These are phyloP conservation scores for Volucella bombylans DNA, from an alignment of 2,888 invertebrate species.

Conservation along the genomic window DNA sequence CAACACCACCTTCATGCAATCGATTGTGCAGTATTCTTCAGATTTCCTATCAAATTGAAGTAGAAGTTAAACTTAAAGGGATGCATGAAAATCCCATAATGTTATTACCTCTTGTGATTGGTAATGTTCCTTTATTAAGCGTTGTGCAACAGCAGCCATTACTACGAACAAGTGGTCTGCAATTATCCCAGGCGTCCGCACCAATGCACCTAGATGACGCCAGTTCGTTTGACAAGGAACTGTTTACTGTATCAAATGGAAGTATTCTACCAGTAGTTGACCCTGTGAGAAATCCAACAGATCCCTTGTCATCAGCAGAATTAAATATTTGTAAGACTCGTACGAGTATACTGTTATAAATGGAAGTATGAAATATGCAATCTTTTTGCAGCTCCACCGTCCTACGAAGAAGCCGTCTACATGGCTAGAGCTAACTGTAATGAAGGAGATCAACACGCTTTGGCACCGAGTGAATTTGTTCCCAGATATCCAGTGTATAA, in stretches of 20 bases:
- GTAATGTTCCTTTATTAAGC: constrained; percentile 78
- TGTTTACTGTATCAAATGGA: constrained; percentile 38
- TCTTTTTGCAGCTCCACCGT: constrained; percentile 78
- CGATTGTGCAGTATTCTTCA: constrained; percentile 79
- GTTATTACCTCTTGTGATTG: constrained; percentile 79
- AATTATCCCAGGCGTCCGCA: constrained; percentile 5
- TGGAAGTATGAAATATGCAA: not conserved
- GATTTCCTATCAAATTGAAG: constrained; percentile 79
- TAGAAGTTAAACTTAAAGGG: constrained; percentile 77
- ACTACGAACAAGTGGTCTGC: not conserved
- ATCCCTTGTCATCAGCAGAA: constrained; percentile 47
- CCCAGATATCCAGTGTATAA: constrained; percentile 81
- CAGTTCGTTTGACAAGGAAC: not conserved
- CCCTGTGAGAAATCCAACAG: constrained; percentile 33
- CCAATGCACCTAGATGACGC: constrained; percentile 5
- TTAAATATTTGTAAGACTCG: constrained; percentile 50
- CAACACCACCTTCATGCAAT: constrained; percentile 80
- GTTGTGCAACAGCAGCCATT: constrained; percentile 76
- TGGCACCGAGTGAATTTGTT: constrained; percentile 78
- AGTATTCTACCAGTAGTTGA: constrained; percentile 37
- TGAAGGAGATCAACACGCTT: constrained; percentile 76
- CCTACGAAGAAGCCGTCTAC: constrained; percentile 79
- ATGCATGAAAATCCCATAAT: constrained; percentile 77
- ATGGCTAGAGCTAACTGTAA: constrained; percentile 74
- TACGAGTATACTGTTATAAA: not conserved